Conservation (phyloP, 2,888 invertebrate genomes). For the Agrotis clavis region DNA sequence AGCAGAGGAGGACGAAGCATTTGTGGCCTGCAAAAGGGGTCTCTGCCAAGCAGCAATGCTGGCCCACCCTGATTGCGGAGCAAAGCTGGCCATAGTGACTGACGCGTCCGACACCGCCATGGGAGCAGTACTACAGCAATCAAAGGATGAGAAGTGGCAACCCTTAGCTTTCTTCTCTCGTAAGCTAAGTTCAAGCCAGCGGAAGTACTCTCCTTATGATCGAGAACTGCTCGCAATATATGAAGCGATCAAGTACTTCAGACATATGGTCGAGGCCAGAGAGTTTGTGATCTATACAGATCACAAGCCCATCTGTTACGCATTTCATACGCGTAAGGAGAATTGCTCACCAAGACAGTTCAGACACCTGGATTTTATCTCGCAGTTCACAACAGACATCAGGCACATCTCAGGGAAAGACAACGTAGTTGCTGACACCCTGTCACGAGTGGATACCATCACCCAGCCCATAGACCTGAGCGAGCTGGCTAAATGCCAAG, state of each 20-base stretch:
- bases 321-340: background rate
- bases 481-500: too few relatives aligned
- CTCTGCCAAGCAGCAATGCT: background rate
- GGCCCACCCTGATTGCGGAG: background rate
- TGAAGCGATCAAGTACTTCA: background rate
- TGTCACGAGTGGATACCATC: too few relatives aligned
- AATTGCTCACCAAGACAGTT: background rate
- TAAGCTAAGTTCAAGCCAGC: conserved; percentile 1
- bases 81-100: background rate
- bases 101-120: background rate
- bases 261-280: conserved; percentile 2
- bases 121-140: background rate
- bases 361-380: background rate
- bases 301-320: background rate
- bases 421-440: too few relatives aligned
- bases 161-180: too few relatives aligned
- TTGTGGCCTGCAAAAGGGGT: too few relatives aligned
- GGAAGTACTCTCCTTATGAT: background rate
- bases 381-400: too few relatives aligned
- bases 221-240: background rate
- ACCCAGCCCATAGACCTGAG: too few relatives aligned
- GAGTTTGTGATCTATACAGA: background rate
- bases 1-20: too few relatives aligned
- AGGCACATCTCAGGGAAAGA: too few relatives aligned
- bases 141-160: background rate